Evolutionary conservation across 2,888 invertebrate genomes (phyloP), one percentile per base, ranked within the genome.

Genomic region (Bedellia somnulentella): DNA sequence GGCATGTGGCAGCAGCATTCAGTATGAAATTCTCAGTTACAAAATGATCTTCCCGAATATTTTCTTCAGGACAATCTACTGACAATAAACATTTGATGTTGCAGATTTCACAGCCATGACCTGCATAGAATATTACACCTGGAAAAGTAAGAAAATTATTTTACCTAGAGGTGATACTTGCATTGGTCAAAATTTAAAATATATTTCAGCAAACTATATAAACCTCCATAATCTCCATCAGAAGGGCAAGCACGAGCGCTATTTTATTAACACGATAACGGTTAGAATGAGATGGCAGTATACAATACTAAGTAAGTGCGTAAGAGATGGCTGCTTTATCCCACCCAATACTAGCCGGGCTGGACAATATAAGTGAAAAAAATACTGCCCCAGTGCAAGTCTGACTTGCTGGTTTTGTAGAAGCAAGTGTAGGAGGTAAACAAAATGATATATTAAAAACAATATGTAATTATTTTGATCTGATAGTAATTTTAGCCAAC

Each of bases 121-220:
- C 80, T 10, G 73, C 79, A 36, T 76, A 80, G 43, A 77, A 80
- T 34, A 80, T 57, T 18, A 80, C 59, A 38, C 66, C 80, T 75
- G 58, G 31, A 55, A 63, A 3, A 24, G 15, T 15, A 25, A 23
- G 13, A 9, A 27, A 15, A 30, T 24, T 6, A 9, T 18, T 18
- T 6, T 6, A 9, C 18, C 5, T 5, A 9, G 9, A 18, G 18
- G 18, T 18, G n/a, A n/a, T n/a, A n/a, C n/a, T n/a, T n/a, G n/a
- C n/a, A 5, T 18, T 18, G 18, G 5, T 18, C 5, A 18, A 18
- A 18, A 18, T 5, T 6, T 29, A 33, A 27, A 12, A 18, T 25
- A 16, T 22, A 5, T 18, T 18, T 8, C 18, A 18, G 18, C 5
- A 6, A 18, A 18, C 18, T 8, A 5, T 6, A 18, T 6, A 5